Conservation (phyloP, 1,140 invertebrate species). For the Ylistrum balloti region DNA sequence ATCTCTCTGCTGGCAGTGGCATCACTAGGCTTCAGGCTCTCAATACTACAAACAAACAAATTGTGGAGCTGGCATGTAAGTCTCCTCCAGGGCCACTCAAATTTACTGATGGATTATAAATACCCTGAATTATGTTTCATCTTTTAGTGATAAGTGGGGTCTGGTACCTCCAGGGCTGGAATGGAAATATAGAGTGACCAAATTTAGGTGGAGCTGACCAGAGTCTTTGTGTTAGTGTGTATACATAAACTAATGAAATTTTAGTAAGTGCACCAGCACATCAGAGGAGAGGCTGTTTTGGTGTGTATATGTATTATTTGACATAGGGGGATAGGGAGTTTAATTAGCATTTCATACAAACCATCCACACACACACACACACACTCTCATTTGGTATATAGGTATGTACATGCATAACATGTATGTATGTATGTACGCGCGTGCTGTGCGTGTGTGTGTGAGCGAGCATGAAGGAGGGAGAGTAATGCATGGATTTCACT, state of each 20-base stretch:
- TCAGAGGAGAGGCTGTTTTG: not conserved
- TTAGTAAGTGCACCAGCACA: not conserved
- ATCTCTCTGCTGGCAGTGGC: not conserved
- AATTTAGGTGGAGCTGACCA: not conserved
- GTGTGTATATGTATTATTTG: not conserved
- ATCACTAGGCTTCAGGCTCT: not conserved
- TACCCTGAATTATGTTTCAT: constrained; percentile 35
- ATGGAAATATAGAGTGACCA: constrained; percentile 20
- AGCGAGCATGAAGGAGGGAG: not conserved
- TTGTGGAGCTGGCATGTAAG: not conserved
- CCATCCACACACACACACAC: not conserved
- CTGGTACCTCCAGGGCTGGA: not conserved
- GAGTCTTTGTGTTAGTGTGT: not conserved
- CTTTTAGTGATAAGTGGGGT: constrained; percentile 38
- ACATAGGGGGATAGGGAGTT: constrained; percentile 22
- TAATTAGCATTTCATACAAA: constrained; percentile 29
- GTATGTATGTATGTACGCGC: not conserved
- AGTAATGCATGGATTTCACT: constrained; percentile 34
- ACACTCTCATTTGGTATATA: not conserved
- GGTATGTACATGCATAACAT: constrained; percentile 38
- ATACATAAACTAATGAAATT: constrained; percentile 29
- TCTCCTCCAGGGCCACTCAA: constrained; percentile 23
- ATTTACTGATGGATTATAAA: constrained; percentile 40
- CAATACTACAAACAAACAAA: constrained; percentile 35
- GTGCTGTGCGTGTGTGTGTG: constrained; percentile 5